phyloP scores from a whole-genome alignment of 2,888 invertebrate species.

The Rotaria sp. region DNA sequence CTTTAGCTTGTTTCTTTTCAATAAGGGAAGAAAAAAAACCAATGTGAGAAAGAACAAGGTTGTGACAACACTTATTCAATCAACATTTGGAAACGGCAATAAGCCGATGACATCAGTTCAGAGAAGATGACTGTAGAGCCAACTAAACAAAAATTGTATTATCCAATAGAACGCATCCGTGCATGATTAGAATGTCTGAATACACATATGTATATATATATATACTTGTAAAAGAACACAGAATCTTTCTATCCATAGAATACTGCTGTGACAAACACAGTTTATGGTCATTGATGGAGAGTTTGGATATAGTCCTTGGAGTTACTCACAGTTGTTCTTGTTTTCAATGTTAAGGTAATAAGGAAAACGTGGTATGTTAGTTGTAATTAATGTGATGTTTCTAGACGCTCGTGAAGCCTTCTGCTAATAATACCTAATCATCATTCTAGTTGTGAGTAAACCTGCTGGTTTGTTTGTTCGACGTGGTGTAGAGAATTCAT shows the following conservation, averaged over 20 bases:
- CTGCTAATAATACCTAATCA: slow-evolving; percentile 8
- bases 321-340: neutral
- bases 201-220: too few relatives aligned
- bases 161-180: neutral
- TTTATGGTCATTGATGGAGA: neutral
- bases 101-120: neutral
- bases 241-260: neutral
- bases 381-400: neutral
- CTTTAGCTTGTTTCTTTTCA: slow-evolving; percentile 7
- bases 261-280: neutral
- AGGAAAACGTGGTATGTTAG: neutral
- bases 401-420: neutral
- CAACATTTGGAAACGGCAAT: neutral
- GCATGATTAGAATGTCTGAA: neutral
- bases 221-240: neutral
- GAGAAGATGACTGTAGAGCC: neutral
- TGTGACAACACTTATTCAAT: slow-evolving; percentile 18
- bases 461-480: neutral
- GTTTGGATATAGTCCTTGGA: neutral
- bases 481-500: neutral
- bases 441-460: neutral
- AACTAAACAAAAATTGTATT: neutral
- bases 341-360: neutral
- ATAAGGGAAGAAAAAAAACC: neutral
- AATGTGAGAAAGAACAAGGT: slow-evolving; percentile 10